A percentile compares a stretch with the other conserved stretches of the same genome.
Evolutionary conservation across 2,888 invertebrate species (phyloP).

Genomic region (Melipona beecheii): DNA sequence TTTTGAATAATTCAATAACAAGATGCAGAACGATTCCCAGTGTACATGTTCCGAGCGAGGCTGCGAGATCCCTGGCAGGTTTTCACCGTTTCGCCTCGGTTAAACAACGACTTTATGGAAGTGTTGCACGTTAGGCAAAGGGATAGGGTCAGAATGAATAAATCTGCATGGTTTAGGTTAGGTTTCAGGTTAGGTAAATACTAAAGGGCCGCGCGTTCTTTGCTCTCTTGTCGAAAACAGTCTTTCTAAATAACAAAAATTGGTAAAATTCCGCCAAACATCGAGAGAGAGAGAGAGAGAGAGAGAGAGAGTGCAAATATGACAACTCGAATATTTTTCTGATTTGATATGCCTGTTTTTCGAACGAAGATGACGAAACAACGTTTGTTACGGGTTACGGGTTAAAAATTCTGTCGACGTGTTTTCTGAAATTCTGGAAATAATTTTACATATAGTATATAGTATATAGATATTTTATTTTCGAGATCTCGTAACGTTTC

Average conservation of each 20-base stretch:
- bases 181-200: neutral
- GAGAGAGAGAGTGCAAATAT: neutral
- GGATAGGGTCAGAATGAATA: slow-evolving; percentile 38
- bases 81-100: slow-evolving; percentile 18
- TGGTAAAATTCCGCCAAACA: slow-evolving; percentile 16
- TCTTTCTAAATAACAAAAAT: slow-evolving; percentile 15
- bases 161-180: slow-evolving; percentile 39
- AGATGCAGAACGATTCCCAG: neutral
- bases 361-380: neutral
- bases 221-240: slow-evolving; percentile 3
- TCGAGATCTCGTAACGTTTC: neutral
- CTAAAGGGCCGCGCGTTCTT: slow-evolving; percentile 24
- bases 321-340: neutral
- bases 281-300: neutral
- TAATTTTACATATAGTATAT: neutral
- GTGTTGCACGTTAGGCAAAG: neutral
- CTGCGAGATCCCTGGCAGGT: neutral
- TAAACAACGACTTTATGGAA: slow-evolving; percentile 12
- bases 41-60: neutral
- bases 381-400: neutral
- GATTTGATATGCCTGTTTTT: neutral
- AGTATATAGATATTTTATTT: neutral
- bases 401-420: neutral
- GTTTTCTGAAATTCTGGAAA: neutral
- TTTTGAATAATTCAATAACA: neutral